Evolutionary conservation across 23 tunicate genomes (phyloP).

Genomic region (Phallusia fumigata): DNA sequence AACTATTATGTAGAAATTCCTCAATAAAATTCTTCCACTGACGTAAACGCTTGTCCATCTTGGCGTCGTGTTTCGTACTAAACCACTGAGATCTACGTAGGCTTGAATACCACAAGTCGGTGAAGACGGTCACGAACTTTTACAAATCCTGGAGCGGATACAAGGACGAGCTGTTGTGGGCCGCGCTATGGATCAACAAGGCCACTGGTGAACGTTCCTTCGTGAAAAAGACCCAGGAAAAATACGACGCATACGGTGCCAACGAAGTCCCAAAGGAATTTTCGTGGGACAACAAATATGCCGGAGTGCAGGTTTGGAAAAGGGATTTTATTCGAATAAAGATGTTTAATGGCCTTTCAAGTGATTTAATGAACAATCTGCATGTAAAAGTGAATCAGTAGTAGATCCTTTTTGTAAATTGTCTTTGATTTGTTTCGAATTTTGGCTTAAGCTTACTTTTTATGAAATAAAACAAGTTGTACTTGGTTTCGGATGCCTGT

Average conservation of each 20-base stretch:
- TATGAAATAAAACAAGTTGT: too few species aligned
- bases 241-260: constrained; percentile 37
- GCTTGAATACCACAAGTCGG: constrained; percentile 49
- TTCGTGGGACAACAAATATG: constrained; percentile 86
- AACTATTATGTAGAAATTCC: too few species aligned
- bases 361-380: too few species aligned
- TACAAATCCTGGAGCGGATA: constrained; percentile 83
- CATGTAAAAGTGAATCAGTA: too few species aligned
- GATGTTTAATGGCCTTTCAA: too few species aligned
- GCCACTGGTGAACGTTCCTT: constrained; percentile 34
- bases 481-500: too few species aligned
- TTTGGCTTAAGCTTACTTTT: too few species aligned
- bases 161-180: constrained; percentile 84
- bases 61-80: background rate
- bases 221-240: constrained; percentile 11
- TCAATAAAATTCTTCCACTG: background rate
- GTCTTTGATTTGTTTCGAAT: too few species aligned
- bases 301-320: constrained; percentile 68
- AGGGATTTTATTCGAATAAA: too few species aligned
- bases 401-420: too few species aligned
- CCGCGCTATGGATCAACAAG: constrained; percentile 62
- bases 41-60: background rate
- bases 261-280: constrained; percentile 33
- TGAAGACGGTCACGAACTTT: constrained; percentile 27
- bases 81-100: constrained; percentile 5